These are phyloP conservation scores for Drosophila biarmipes DNA, from an alignment of 1,140 invertebrate genomes.

Conservation along the genomic window DNA sequence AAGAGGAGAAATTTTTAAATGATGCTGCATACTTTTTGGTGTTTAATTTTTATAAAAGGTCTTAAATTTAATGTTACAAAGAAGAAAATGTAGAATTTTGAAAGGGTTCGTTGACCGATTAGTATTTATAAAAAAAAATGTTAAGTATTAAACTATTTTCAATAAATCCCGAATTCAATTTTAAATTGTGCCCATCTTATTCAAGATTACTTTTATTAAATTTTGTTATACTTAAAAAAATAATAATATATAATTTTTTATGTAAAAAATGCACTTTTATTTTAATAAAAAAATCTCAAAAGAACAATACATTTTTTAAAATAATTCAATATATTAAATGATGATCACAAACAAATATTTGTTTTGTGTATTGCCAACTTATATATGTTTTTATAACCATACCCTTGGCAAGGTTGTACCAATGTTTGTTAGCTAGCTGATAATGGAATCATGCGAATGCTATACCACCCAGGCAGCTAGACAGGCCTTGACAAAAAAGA, in stretches of 20 bases:
- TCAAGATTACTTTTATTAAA: too few species aligned
- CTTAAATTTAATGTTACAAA: neutral
- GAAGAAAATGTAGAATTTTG: neutral
- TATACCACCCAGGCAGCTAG: slow-evolving; percentile 30
- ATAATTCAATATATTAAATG: too few species aligned
- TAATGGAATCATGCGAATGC: slow-evolving; percentile 16
- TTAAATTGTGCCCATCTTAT: too few species aligned
- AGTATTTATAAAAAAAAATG: too few species aligned
- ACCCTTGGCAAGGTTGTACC: slow-evolving; percentile 5
- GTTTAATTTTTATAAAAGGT: neutral
- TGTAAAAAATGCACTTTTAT: too few species aligned
- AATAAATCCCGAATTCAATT: too few species aligned
- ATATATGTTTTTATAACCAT: neutral
- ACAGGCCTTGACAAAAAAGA: slow-evolving; percentile 30
- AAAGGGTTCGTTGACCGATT: too few species aligned
- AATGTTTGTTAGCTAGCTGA: slow-evolving; percentile 18
- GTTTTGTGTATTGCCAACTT: neutral
- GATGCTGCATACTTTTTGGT: neutral
- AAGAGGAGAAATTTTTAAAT: neutral
- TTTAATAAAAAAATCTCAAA: too few species aligned
- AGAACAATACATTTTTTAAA: too few species aligned
- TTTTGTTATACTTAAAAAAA: too few species aligned
- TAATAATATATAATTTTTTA: too few species aligned
- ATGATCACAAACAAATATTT: neutral
- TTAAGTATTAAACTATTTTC: too few species aligned